Evolutionary conservation across 2,113 vertebrate genomes (phyloP).

Genomic region (Paratilapia polleni): DNA sequence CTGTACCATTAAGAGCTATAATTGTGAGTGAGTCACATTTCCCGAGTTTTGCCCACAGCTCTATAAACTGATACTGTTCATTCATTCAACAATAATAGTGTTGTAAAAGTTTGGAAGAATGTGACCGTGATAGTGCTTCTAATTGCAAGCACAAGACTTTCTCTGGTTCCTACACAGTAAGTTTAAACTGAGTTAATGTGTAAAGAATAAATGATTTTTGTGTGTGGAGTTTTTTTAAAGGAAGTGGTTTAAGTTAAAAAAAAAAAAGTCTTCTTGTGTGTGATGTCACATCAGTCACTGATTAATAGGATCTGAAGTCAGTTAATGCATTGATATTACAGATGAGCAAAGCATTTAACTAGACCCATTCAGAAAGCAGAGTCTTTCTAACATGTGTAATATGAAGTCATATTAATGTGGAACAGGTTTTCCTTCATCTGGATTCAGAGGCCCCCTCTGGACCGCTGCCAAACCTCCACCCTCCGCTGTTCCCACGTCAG

Average conservation of each 20-base stretch:
- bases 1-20: not conserved
- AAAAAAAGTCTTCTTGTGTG: too few species aligned
- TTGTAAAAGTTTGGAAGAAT: not conserved
- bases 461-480: slow-evolving; percentile 58
- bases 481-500: slow-evolving; percentile 70
- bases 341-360: not conserved
- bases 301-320: not conserved
- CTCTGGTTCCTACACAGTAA: not conserved
- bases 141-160: not conserved
- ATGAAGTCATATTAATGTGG: slow-evolving; percentile 69
- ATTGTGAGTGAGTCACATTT: not conserved
- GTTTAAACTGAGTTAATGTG: not conserved
- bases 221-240: too few species aligned
- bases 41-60: not conserved
- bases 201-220: not conserved
- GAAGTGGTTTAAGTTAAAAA: too few species aligned
- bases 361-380: slow-evolving; percentile 25
- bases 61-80: not conserved
- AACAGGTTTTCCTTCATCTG: slow-evolving; percentile 73
- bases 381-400: slow-evolving; percentile 46
- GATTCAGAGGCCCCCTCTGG: slow-evolving; percentile 63
- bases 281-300: not conserved
- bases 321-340: slow-evolving; percentile 1
- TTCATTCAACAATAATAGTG: not conserved
- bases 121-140: not conserved